These are phyloP conservation scores for Crematogaster levior DNA, from an alignment of 2,888 invertebrate species.

Conservation along the genomic window DNA sequence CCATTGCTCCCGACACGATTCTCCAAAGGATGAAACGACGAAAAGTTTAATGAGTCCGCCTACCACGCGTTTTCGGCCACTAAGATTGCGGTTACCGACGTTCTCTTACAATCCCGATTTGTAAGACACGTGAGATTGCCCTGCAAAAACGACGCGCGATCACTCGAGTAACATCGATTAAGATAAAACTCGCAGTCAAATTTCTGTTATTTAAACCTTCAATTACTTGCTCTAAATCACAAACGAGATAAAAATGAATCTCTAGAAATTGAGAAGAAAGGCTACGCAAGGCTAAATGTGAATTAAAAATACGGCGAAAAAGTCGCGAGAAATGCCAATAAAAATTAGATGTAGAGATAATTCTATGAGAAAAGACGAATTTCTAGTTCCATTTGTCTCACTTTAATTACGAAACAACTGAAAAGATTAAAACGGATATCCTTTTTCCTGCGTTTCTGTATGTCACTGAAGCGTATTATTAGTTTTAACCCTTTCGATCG, in stretches of 20 bases:
- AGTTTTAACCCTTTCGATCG: slow-evolving; percentile 15
- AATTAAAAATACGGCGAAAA: not conserved
- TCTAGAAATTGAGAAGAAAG: not conserved
- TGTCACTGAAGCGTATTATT: not conserved
- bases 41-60: slow-evolving; percentile 83
- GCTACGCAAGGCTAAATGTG: not conserved
- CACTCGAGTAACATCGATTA: not conserved
- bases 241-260: not conserved
- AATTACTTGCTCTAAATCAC: not conserved
- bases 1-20: slow-evolving; percentile 74
- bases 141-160: not conserved
- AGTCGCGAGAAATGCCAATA: not conserved
- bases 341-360: not conserved
- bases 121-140: not conserved
- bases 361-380: not conserved
- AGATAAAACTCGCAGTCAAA: not conserved
- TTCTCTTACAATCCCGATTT: slow-evolving; percentile 47
- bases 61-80: slow-evolving; percentile 63
- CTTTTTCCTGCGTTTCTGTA: not conserved
- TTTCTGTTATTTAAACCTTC: not conserved
- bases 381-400: not conserved
- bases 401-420: not conserved
- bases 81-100: slow-evolving; percentile 58
- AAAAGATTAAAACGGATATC: not conserved
- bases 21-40: slow-evolving; percentile 81